Evolutionary conservation across 2,888 invertebrate genomes (phyloP), one percentile per base, ranked within the genome.

Genomic region (Trichopoda pennipes): DNA sequence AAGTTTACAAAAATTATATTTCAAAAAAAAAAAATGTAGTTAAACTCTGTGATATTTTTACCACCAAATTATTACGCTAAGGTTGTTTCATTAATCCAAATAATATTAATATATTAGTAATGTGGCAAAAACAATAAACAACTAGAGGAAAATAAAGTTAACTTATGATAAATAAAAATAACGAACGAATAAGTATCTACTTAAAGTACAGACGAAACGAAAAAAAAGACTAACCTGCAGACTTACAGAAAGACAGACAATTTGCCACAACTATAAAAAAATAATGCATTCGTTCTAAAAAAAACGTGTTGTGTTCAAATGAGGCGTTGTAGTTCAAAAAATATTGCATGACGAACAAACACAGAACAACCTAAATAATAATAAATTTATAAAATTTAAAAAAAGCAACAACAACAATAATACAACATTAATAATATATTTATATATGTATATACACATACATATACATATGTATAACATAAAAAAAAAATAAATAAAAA

Each of bases 261-360:
- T 28, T 49, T 63, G 56, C 17, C 63, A 61, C 51, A 73, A 66
- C 17, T 49, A 77, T 16, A 60, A 70, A 28, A 55, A 73, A 21
- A 28, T 28, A 28, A 19, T 35, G 19, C 28, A 55, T 47, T 9
- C 17, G 42, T 16, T 58, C 44, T n/a, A n/a, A 75, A 53, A 53
- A 60, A 60, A 79, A 79, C 78, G 72, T 76, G 80, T 80, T 81
- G 66, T 47, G 60, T 53, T 60, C 28, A 68, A 76, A 66, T 76
- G 76, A 80, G 76, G 72, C 64, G 76, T 72, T 49, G 61, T 23
- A n/a, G n/a, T n/a, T 9, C 35, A 32, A 47, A 53, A 78, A 73
- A 69, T 73, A 73, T 28, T 69, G 73, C 81, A 81, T 81, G 77
- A 77, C 73, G 73, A 81, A 70, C 76, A 55, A 21, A 58, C 21